Conservation (phyloP, 2,113 vertebrate species). For the Synodontis membranacea region DNA sequence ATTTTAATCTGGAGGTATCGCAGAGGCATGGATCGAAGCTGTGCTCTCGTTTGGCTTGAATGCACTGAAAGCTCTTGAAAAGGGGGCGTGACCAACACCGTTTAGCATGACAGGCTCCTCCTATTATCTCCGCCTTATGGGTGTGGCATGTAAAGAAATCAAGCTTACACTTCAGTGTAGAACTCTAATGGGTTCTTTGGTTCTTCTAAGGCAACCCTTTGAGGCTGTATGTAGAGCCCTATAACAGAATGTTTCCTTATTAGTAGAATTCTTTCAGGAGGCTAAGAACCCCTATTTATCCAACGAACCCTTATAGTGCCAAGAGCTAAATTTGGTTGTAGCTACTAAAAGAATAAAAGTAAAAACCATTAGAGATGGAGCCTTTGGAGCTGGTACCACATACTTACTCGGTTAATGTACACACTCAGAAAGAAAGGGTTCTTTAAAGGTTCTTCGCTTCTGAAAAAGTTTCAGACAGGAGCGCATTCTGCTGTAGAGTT, state of each 20-base stretch:
- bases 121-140: neutral
- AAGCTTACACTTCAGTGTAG: neutral
- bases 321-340: neutral
- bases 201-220: neutral
- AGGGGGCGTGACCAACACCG: neutral
- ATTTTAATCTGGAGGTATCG: slow-evolving; percentile 80
- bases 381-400: neutral
- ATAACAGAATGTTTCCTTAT: neutral
- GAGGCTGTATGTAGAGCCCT: no score
- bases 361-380: neutral
- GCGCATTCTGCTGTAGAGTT: neutral
- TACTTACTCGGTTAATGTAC: neutral
- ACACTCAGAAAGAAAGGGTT: neutral
- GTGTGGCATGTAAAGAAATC: slow-evolving; percentile 15
- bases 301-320: neutral
- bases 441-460: neutral
- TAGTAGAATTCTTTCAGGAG: neutral
- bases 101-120: slow-evolving; percentile 45
- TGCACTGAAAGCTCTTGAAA: slow-evolving; percentile 49
- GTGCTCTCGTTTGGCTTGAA: slow-evolving; percentile 55
- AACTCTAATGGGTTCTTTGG: neutral
- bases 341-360: neutral
- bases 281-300: neutral
- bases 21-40: slow-evolving; percentile 66
- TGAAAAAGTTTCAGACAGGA: neutral